Evolutionary conservation across 2,888 invertebrate genomes (phyloP), one percentile per base, ranked within the genome.

Genomic region (Xylocampa areola): DNA sequence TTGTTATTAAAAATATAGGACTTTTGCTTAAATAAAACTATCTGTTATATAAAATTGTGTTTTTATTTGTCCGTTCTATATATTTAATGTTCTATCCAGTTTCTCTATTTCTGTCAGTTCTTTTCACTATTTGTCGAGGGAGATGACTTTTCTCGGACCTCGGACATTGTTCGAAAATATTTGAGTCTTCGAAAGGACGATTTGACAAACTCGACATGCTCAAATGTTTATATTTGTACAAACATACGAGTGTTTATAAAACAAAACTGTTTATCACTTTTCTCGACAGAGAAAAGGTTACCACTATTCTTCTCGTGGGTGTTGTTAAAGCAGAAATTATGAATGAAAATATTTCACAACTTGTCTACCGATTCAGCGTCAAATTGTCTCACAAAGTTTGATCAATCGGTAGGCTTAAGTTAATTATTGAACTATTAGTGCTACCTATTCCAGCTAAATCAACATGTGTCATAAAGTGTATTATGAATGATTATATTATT

Each of bases 71-170:
- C n/a, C 1, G 13, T 8, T 21, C 25, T 36, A 16, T 1, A 13
- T 48, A 39, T 51, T 39, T 6, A 10, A 49, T 57, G 76, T 49
- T 69, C 57, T 66, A 77, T 90, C 86, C 52, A 87, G 86, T 61
- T 55, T 47, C 52, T 79, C 39, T 85, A 82, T 44, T 62, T 85
- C 82, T 51, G 39, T 63, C 36, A 60, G 62, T 77, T 80, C 81
- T 87, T 83, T 80, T 78, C 77, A 68, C 80, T 92, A 90, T 92
- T 92, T 92, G 90, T 84, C 73, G 79, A 89, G 81, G 87, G 81
- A 91, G 86, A 92, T 92, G 92, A 91, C 91, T 91, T 91, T 69
- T 77, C 87, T 88, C 82, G 88, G 89, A 90, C 91, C 76, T 79
- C 73, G 61, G 77, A 85, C 87, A 88, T 87, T 89, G 89, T 91